These are phyloP conservation scores for Chascanopsetta lugubris DNA, from an alignment of 2,113 vertebrate species.

Conservation along the genomic window DNA sequence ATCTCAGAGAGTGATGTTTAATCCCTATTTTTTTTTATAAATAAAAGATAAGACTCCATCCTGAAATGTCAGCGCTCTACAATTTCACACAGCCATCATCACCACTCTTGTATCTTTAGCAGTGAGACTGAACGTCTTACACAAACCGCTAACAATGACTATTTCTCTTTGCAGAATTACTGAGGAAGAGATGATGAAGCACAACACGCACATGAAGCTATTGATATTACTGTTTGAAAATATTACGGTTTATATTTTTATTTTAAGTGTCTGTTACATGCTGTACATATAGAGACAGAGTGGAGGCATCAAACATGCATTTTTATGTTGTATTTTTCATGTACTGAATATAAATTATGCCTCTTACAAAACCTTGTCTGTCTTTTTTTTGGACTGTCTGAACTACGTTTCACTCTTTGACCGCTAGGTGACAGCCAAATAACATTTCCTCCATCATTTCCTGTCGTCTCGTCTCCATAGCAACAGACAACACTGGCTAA, in stretches of 20 bases:
- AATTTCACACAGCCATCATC: background rate
- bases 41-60: background rate
- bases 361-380: slow-evolving; percentile 24
- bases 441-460: background rate
- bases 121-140: background rate
- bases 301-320: slow-evolving; percentile 31
- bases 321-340: slow-evolving; percentile 66
- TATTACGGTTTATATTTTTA: slow-evolving; percentile 41
- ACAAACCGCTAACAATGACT: slow-evolving; percentile 17
- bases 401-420: background rate
- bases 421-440: slow-evolving; percentile 20
- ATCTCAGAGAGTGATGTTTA: background rate
- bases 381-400: background rate
- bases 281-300: slow-evolving; percentile 28
- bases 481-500: slow-evolving; percentile 56
- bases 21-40: background rate
- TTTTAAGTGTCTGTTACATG: slow-evolving; percentile 56
- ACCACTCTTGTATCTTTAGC: background rate
- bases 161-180: slow-evolving; percentile 67
- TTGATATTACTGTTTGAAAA: slow-evolving; percentile 37
- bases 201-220: slow-evolving; percentile 17
- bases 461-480: slow-evolving; percentile 43
- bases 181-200: slow-evolving; percentile 41
- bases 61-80: background rate
- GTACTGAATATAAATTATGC: slow-evolving; percentile 57